phyloP scores from a whole-genome alignment of 1,140 invertebrate species.

The Bombus soroeensis region DNA sequence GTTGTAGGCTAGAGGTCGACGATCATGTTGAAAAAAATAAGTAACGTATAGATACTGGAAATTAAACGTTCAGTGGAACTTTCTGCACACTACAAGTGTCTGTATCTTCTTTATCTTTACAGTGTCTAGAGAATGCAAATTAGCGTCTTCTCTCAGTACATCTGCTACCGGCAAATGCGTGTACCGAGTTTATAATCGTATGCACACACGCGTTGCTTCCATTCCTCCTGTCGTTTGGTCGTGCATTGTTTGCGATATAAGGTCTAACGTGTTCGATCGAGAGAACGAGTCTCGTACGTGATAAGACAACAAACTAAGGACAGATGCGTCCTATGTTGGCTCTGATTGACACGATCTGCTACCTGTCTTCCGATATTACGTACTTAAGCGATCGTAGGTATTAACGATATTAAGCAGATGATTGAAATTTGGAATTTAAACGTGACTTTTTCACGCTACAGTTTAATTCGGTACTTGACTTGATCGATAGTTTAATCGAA shows the following conservation, averaged over 20 bases:
- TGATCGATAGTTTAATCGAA: no score
- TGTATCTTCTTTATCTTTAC: background rate
- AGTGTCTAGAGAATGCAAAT: conserved; percentile 29
- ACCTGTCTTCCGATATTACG: background rate
- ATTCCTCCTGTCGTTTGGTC: background rate
- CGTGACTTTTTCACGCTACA: no score
- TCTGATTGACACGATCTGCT: background rate
- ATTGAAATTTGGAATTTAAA: background rate
- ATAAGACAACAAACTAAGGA: background rate
- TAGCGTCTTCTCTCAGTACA: background rate
- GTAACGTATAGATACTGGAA: background rate
- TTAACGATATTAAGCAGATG: no score
- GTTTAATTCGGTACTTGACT: background rate
- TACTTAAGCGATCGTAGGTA: background rate
- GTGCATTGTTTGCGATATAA: conserved; percentile 30
- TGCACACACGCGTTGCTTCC: background rate
- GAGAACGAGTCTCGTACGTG: background rate
- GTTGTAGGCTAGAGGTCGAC: background rate
- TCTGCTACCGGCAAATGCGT: background rate
- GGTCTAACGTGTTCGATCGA: background rate
- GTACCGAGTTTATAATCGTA: conserved; percentile 20
- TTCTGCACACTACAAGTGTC: background rate
- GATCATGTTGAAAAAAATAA: background rate
- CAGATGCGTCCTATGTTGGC: background rate
- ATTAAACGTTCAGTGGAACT: background rate